phyloP scores from a whole-genome alignment of 2,888 invertebrate species.

The Ligdia adustata region DNA sequence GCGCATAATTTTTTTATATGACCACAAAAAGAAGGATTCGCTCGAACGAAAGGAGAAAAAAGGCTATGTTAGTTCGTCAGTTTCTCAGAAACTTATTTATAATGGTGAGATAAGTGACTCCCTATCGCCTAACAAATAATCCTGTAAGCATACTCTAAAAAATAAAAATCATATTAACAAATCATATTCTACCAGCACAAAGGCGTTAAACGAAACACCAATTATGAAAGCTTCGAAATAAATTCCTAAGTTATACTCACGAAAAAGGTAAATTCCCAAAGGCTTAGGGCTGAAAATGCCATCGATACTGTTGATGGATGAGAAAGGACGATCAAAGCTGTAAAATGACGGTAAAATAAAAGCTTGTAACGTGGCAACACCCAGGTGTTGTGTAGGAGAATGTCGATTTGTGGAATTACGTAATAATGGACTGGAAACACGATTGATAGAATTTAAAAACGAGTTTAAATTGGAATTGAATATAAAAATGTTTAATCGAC shows the following conservation, averaged over 20 bases:
- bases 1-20: too few species aligned
- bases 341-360: constrained; percentile 27
- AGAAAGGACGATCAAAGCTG: constrained; percentile 19
- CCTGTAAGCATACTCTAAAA: too few species aligned
- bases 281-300: constrained; percentile 21
- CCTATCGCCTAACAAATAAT: too few species aligned
- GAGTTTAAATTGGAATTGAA: too few species aligned
- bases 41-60: too few species aligned
- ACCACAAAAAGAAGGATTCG: too few species aligned
- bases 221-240: neutral
- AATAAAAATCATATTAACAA: too few species aligned
- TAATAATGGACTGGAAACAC: neutral
- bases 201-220: neutral
- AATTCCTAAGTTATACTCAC: constrained; percentile 9
- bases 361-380: constrained; percentile 14
- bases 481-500: too few species aligned
- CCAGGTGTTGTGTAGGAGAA: constrained; percentile 33
- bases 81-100: too few species aligned
- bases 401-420: constrained; percentile 36
- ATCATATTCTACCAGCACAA: neutral
- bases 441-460: too few species aligned
- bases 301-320: constrained; percentile 24
- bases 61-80: too few species aligned
- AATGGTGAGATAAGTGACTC: too few species aligned
- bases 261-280: constrained; percentile 27